A percentile compares a stretch with the other conserved stretches of the same genome.
Conservation (phyloP, 2,888 invertebrate species). For the Aleiodes alternator region DNA sequence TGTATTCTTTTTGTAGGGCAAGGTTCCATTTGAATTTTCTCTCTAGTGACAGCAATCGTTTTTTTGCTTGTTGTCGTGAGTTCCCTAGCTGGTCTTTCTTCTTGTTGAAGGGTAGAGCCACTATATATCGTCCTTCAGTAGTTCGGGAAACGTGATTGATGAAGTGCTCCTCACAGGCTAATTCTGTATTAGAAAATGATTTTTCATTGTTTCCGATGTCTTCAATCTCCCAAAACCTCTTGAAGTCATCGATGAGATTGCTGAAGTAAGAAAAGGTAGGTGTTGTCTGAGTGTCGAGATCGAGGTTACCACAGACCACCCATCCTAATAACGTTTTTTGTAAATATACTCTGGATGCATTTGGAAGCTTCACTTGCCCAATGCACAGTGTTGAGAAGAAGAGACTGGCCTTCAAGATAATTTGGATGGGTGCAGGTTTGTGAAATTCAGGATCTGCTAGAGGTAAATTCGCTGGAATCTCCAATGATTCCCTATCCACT, state of each 20-base stretch:
- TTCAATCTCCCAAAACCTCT: constrained; percentile 56
- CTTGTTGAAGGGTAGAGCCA: constrained; percentile 46
- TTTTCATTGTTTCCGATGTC: constrained; percentile 33
- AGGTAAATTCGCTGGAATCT: constrained; percentile 24
- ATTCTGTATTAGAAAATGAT: constrained; percentile 11
- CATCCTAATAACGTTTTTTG: constrained; percentile 46
- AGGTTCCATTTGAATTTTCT: constrained; percentile 41
- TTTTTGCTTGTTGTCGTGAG: constrained; percentile 35
- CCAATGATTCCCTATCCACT: constrained; percentile 13
- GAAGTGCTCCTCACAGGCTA: constrained; percentile 50
- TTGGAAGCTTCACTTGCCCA: constrained; percentile 41
- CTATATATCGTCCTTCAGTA: constrained; percentile 43
- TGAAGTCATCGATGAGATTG: constrained; percentile 25
- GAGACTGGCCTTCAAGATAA: constrained; percentile 40
- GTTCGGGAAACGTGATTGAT: background rate
- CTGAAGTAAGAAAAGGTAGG: background rate
- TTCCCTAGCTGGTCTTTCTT: constrained; percentile 39
- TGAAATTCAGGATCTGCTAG: constrained; percentile 50
- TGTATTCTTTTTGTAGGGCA: constrained; percentile 35
- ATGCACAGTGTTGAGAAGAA: constrained; percentile 18
- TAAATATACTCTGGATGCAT: constrained; percentile 24
- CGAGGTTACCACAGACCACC: constrained; percentile 40
- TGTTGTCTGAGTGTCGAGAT: background rate
- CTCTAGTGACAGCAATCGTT: constrained; percentile 39
- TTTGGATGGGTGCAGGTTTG: constrained; percentile 40